Conservation (phyloP, 2,888 invertebrate species). For the Drosophila seclusa region DNA sequence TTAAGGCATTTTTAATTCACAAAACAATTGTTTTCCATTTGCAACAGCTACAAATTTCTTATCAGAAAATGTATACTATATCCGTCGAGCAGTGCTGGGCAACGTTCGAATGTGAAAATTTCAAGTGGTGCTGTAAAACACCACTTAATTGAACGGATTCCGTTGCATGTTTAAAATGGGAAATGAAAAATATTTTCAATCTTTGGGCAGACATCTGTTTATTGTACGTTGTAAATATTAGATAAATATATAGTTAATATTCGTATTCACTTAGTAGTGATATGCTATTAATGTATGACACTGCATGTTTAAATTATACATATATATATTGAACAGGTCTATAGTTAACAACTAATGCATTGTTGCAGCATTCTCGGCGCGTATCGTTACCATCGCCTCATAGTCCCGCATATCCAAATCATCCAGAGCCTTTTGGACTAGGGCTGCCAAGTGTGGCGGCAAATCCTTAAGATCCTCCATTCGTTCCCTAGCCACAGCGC, state of each 20-base stretch:
- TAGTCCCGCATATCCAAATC: conserved; percentile 84
- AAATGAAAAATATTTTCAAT: not conserved
- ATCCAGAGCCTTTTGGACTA: conserved; percentile 87
- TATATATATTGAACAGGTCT: conserved; percentile 38
- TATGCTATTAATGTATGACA: conserved; percentile 16
- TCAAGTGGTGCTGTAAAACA: conserved; percentile 23
- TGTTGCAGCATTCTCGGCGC: conserved; percentile 55
- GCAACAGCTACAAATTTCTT: conserved; percentile 55
- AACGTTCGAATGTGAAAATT: not conserved
- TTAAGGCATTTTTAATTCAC: conserved; percentile 71
- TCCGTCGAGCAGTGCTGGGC: conserved; percentile 20
- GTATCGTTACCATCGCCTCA: conserved; percentile 77
- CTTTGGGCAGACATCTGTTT: conserved; percentile 18
- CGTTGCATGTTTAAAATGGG: conserved; percentile 2
- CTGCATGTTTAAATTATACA: conserved; percentile 11
- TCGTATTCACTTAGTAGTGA: conserved; percentile 28
- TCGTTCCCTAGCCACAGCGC: conserved; percentile 83
- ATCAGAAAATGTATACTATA: conserved; percentile 74
- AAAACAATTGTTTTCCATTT: conserved; percentile 31
- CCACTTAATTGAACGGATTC: not conserved
- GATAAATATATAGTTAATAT: conserved; percentile 39
- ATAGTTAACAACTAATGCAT: conserved; percentile 31
- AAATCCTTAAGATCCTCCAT: conserved; percentile 85
- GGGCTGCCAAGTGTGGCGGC: conserved; percentile 87
- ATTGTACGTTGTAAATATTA: conserved; percentile 35